phyloP scores from a whole-genome alignment of 2,888 invertebrate genomes.

The Drymonia ruficornis region DNA sequence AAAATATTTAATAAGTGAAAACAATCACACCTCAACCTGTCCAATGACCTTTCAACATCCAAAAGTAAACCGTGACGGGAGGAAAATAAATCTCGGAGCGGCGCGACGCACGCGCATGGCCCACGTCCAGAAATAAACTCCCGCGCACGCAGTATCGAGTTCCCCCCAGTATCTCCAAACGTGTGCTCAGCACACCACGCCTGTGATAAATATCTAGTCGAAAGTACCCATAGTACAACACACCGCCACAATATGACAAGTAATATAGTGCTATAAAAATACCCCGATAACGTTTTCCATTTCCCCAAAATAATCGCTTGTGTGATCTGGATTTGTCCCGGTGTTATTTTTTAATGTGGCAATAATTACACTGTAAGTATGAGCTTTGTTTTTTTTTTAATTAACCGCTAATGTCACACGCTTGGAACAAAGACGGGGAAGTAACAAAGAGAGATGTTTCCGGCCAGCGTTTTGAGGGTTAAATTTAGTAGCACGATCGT shows the following conservation, averaged over 20 bases:
- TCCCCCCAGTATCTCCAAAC: conserved; percentile 69
- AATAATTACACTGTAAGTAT: conserved; percentile 73
- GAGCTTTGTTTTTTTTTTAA: conserved; percentile 49
- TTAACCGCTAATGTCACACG: conserved; percentile 11
- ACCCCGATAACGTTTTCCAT: conserved; percentile 24
- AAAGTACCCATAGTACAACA: conserved; percentile 49
- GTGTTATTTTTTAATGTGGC: conserved; percentile 66
- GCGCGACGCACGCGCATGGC: conserved; percentile 60
- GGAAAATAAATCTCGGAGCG: conserved; percentile 58
- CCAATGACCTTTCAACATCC: conserved; percentile 80
- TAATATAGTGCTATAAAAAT: conserved; percentile 56
- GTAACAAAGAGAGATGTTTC: conserved; percentile 13
- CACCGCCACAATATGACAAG: conserved; percentile 71
- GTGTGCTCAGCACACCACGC: conserved; percentile 58
- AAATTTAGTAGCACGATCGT: conserved; percentile 9
- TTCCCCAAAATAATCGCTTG: conserved; percentile 50
- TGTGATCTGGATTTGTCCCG: conserved; percentile 62
- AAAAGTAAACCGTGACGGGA: conserved; percentile 77
- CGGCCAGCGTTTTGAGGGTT: conserved; percentile 1
- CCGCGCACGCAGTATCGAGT: conserved; percentile 70
- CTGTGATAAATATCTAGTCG: conserved; percentile 78
- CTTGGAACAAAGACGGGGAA: conserved; percentile 11
- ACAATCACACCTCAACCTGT: conserved; percentile 61
- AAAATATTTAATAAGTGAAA: conserved; percentile 29
- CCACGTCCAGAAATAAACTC: conserved; percentile 70